Evolutionary conservation across 2,113 vertebrate genomes (phyloP).

Genomic region (Oncorhynchus mykiss): DNA sequence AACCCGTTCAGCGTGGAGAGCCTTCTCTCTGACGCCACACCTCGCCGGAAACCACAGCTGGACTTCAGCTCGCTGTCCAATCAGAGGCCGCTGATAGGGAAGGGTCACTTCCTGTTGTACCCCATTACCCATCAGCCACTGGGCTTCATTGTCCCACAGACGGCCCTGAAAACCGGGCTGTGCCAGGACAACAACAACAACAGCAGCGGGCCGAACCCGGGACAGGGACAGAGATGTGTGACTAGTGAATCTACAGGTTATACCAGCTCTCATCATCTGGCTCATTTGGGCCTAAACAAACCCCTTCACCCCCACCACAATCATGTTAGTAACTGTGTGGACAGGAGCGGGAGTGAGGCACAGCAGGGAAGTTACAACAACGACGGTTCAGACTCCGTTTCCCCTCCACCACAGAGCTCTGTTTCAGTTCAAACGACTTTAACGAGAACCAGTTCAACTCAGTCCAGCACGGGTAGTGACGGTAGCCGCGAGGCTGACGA

Average conservation of each 20-base stretch:
- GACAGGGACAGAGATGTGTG: slow-evolving; percentile 72
- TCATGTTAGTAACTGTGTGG: slow-evolving; percentile 52
- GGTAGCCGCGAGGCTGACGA: neutral
- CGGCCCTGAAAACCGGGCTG: slow-evolving; percentile 77
- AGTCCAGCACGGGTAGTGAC: slow-evolving; percentile 5
- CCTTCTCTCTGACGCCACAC: slow-evolving; percentile 88
- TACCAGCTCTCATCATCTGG: neutral
- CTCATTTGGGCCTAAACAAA: slow-evolving; percentile 34
- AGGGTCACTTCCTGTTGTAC: slow-evolving; percentile 92
- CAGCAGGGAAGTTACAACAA: slow-evolving; percentile 26
- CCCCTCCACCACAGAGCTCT: slow-evolving; percentile 24
- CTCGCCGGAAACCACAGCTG: slow-evolving; percentile 83
- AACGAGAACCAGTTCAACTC: slow-evolving; percentile 3
- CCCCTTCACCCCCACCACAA: slow-evolving; percentile 40
- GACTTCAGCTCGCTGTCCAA: slow-evolving; percentile 77
- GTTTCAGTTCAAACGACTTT: slow-evolving; percentile 14
- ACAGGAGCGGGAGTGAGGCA: slow-evolving; percentile 25
- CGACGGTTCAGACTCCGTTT: slow-evolving; percentile 15
- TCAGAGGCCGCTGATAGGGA: slow-evolving; percentile 86
- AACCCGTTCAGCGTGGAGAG: slow-evolving; percentile 96
- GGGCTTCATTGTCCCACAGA: slow-evolving; percentile 93
- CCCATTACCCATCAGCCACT: slow-evolving; percentile 92
- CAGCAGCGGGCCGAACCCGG: slow-evolving; percentile 68
- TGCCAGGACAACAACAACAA: slow-evolving; percentile 48
- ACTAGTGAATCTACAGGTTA: no score